A percentile compares a stretch with the other conserved stretches of the same genome.
Evolutionary conservation across 2,113 vertebrate genomes (phyloP).

Genomic region (Periophthalmodon schlosseri): DNA sequence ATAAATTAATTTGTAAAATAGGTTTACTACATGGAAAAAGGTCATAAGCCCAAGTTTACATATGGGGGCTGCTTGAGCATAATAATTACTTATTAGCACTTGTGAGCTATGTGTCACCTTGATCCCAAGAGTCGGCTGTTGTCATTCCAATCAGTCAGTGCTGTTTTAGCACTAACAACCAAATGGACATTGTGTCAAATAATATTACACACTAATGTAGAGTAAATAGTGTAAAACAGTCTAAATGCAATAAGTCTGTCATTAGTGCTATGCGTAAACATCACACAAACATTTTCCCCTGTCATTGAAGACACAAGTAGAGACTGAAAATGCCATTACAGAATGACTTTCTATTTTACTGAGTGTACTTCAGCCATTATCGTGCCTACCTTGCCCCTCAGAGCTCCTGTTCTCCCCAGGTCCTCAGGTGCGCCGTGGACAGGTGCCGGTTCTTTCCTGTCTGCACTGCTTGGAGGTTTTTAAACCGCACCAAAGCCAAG

Average conservation of each 20-base stretch:
- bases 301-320: neutral
- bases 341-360: neutral
- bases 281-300: neutral
- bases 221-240: neutral
- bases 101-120: conserved; percentile 20
- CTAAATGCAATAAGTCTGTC: neutral
- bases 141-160: conserved; percentile 32
- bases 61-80: conserved; percentile 28
- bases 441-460: conserved; percentile 81
- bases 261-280: neutral
- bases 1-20: conserved; percentile 53
- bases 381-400: conserved; percentile 34
- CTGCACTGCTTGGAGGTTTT: conserved; percentile 90
- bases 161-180: conserved; percentile 14
- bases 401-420: conserved; percentile 65
- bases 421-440: conserved; percentile 59
- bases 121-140: conserved; percentile 22
- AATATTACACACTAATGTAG: neutral
- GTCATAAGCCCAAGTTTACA: conserved; percentile 20
- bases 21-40: conserved; percentile 16
- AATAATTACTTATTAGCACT: neutral
- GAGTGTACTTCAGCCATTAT: neutral
- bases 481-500: conserved; percentile 89
- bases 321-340: neutral
- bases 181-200: neutral